phyloP scores from a whole-genome alignment of 1,140 invertebrate species.

The Teleopsis dalmanni region DNA sequence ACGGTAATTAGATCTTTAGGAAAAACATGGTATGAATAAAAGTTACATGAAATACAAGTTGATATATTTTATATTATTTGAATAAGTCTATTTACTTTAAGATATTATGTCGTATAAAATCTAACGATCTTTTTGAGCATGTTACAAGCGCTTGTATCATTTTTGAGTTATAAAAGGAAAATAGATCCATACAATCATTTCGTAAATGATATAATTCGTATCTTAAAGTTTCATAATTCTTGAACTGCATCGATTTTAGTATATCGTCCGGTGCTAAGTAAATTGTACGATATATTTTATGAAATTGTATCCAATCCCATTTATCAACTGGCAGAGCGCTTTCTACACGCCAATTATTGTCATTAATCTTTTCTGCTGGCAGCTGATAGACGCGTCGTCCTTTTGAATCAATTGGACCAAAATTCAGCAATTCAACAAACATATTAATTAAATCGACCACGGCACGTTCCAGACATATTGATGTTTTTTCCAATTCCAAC shows the following conservation, averaged over 20 bases:
- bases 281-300: conserved; percentile 31
- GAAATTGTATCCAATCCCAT: conserved; percentile 38
- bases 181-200: conserved; percentile 67
- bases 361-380: conserved; percentile 26
- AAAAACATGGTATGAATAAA: neutral
- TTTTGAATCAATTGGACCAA: conserved; percentile 43
- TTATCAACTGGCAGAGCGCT: conserved; percentile 30
- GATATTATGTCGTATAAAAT: conserved; percentile 55
- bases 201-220: conserved; percentile 54
- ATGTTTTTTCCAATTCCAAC: too few relatives aligned
- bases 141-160: conserved; percentile 60
- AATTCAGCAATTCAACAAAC: conserved; percentile 57
- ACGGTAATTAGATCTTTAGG: conserved; percentile 22
- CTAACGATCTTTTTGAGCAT: conserved; percentile 60
- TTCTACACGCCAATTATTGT: conserved; percentile 27
- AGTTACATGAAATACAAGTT: neutral
- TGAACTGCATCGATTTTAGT: conserved; percentile 20
- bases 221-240: conserved; percentile 28
- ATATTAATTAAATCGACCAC: conserved; percentile 63
- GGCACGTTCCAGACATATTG: conserved; percentile 54
- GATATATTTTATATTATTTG: neutral
- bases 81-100: conserved; percentile 28
- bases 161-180: conserved; percentile 65
- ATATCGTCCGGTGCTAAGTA: conserved; percentile 27
- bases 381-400: conserved; percentile 27